A percentile compares a stretch with the other conserved stretches of the same genome.
These are phyloP conservation scores for Chelonoidis abingdonii DNA, from an alignment of 2,113 vertebrate species.

Conservation along the genomic window DNA sequence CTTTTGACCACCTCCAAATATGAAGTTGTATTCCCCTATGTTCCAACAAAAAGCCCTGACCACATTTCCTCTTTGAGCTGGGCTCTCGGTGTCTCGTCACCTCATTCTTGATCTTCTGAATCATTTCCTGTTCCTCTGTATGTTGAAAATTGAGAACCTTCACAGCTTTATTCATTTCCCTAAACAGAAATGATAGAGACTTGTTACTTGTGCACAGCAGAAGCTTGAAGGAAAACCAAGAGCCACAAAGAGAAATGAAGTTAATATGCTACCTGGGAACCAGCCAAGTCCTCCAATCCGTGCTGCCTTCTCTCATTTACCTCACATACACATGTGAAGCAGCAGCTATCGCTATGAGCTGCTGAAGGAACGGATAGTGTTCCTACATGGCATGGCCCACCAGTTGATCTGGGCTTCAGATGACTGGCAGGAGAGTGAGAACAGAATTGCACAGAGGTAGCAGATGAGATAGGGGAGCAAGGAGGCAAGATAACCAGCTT, in stretches of 20 bases:
- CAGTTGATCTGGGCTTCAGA: neutral
- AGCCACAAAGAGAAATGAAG: neutral
- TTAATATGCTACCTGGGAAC: neutral
- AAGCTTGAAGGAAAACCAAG: neutral
- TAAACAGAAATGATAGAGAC: slow-evolving; percentile 35
- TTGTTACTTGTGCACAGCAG: neutral
- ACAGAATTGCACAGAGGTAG: neutral
- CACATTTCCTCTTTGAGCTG: neutral
- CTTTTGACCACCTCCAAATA: neutral
- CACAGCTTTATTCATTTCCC: slow-evolving; percentile 71
- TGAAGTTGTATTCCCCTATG: neutral
- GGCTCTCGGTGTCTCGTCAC: slow-evolving; percentile 43
- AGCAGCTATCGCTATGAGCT: neutral
- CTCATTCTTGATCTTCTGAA: slow-evolving; percentile 70
- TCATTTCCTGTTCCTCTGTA: slow-evolving; percentile 69
- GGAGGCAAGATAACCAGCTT: neutral
- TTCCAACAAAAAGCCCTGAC: neutral
- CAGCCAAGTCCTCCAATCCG: neutral
- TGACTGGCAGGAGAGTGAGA: neutral
- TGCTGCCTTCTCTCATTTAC: neutral
- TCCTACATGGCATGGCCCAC: neutral
- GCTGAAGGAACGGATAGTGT: neutral
- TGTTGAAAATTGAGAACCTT: slow-evolving; percentile 63
- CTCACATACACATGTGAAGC: neutral
- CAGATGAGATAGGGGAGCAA: neutral